phyloP scores from a whole-genome alignment of 2,797 vertebrate species.

The Chaenodraco wilsoni region DNA sequence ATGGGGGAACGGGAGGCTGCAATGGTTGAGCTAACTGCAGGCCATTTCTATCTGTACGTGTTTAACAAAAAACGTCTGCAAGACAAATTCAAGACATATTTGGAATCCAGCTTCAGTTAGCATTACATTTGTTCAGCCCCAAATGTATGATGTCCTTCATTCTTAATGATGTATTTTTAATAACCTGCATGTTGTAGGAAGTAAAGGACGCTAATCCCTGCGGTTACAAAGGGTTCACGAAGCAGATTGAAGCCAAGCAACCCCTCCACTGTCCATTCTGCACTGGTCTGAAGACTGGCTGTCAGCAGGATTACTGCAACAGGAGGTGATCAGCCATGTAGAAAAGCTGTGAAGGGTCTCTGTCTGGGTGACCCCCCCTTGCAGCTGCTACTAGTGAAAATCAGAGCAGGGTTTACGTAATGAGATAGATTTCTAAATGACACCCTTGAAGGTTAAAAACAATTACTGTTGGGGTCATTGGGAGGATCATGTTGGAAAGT shows the following conservation, averaged over 20 bases:
- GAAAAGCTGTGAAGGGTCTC: conserved; percentile 62
- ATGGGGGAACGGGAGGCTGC: conserved; percentile 3
- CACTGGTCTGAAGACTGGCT: conserved; percentile 30
- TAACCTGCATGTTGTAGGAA: conserved; percentile 10
- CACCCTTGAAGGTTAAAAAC: conserved; percentile 43
- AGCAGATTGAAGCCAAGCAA: conserved; percentile 34
- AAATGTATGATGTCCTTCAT: background rate
- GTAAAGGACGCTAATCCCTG: conserved; percentile 22
- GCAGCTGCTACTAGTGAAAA: conserved; percentile 52
- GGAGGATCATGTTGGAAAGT: conserved; percentile 22
- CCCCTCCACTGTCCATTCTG: conserved; percentile 31
- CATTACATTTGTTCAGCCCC: background rate
- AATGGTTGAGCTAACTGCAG: conserved; percentile 19
- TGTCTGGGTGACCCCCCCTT: conserved; percentile 25
- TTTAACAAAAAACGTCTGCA: conserved; percentile 17
- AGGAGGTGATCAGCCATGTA: conserved; percentile 63
- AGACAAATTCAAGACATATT: conserved; percentile 9
- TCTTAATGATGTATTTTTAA: conserved; percentile 30
- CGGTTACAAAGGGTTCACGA: conserved; percentile 46
- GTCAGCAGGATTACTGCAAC: conserved; percentile 49
- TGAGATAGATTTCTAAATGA: conserved; percentile 30
- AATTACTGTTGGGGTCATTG: conserved; percentile 25
- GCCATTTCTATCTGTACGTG: background rate
- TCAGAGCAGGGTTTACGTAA: conserved; percentile 18
- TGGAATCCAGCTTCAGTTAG: conserved; percentile 8